phyloP scores from a whole-genome alignment of 2,113 vertebrate species.

The Promerops cafer region DNA sequence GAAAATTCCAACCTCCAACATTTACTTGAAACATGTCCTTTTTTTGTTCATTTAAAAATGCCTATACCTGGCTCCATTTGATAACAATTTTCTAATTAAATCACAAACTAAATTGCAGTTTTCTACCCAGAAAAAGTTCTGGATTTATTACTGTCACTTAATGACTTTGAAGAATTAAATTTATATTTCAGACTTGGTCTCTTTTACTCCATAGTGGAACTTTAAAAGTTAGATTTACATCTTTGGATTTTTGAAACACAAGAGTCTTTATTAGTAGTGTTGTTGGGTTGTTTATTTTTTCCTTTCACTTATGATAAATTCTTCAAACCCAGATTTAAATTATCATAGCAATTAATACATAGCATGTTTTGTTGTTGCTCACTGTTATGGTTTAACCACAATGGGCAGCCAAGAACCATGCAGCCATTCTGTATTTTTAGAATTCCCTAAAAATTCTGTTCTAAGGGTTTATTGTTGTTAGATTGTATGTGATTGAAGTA shows the following conservation, averaged over 20 bases:
- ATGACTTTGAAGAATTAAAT: not conserved
- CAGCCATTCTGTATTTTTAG: not conserved
- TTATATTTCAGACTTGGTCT: not conserved
- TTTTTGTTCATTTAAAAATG: not conserved
- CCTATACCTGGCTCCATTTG: not conserved
- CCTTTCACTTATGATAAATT: not conserved
- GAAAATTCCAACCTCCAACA: too few species aligned
- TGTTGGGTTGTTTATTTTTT: fast-evolving
- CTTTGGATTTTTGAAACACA: not conserved
- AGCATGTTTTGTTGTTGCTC: not conserved
- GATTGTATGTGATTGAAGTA: not conserved
- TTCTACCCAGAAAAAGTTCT: not conserved
- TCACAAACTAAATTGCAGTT: not conserved
- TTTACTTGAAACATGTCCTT: not conserved
- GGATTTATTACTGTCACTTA: not conserved
- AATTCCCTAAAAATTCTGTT: not conserved
- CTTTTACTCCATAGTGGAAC: not conserved
- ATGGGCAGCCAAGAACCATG: not conserved
- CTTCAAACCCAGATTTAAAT: not conserved
- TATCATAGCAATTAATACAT: not conserved
- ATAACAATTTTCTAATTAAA: not conserved
- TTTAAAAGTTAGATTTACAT: not conserved
- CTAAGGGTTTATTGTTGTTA: not conserved
- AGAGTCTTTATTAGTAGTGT: not conserved
- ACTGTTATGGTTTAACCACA: not conserved